Base-by-base conservation (phyloP, 2,888 invertebrate species). In the Rotaria macrura region DNA sequence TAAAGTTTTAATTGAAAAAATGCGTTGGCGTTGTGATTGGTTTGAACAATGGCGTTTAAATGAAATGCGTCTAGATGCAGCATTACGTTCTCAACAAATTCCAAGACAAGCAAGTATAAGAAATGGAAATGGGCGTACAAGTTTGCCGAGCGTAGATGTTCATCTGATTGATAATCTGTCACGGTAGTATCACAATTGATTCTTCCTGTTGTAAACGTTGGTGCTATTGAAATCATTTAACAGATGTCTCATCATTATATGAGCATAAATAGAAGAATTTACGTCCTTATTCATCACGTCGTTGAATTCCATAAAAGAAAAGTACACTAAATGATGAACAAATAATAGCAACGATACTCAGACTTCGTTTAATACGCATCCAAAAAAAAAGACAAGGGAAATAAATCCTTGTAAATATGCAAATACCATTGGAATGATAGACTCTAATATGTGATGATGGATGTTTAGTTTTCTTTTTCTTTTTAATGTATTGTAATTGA, bases 1-100 rank as follows among this genome's bases (percentile, higher is more conserved):
- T 25, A 84, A 83, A 40, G 84, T 86, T 54, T 84, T 86, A 79
- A 43, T 79, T 25, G 79, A 79, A 79, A 79, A 79, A 79, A 79
- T 79, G 79, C 79, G 79, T n/a, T 79, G 79, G 40, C 79, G 79
- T 40, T 79, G 79, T n/a, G 79, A 79, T 79, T 79, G 79, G 25
- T 79, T 79, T 43, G 79, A 79, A 79, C 79, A 79, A 43, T 79
- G 79, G 79, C 40, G 79, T 43, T 23, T 79, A n/a, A 38, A 79
- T 43, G 79, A 79, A n/a, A 79, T 79, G 79, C 40, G 79, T n/a
- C 10, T 43, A 1, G 79, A 79, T 43, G 79, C 79, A 43, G 40
- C 65, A 7, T 7, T 65, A 34, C 65, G 34, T 65, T 65, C 65
- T 3, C 65, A 34, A 34, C 65, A 65, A 65, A 65, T 65, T 17